Conservation (phyloP, 2,113 vertebrate species). For the Hippocampus guttulatus region DNA sequence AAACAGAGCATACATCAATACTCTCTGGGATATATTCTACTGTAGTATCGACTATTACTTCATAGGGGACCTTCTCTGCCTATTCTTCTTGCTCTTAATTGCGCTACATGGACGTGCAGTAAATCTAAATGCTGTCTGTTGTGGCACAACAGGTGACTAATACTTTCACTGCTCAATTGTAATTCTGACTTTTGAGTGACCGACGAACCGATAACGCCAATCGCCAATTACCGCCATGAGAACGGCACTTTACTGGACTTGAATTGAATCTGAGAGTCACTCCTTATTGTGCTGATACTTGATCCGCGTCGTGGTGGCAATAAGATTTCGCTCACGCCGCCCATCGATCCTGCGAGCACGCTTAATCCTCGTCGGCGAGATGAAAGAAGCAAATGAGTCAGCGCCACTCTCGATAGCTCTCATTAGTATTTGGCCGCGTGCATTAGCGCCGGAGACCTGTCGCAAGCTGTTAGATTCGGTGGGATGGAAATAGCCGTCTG, state of each 20-base stretch:
- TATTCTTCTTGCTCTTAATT: no score
- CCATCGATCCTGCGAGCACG: not conserved
- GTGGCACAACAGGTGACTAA: not conserved
- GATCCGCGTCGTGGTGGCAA: not conserved
- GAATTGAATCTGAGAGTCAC: not conserved
- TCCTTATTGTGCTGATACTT: slow-evolving; percentile 2
- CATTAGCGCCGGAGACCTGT: slow-evolving; percentile 35
- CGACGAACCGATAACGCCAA: not conserved
- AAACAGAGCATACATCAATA: no score
- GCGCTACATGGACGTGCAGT: no score
- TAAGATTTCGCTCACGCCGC: not conserved
- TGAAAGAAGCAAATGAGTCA: slow-evolving; percentile 12
- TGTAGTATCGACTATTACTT: no score
- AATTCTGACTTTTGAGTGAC: not conserved
- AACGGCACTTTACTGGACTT: not conserved
- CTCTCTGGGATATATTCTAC: no score
- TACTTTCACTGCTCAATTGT: not conserved
- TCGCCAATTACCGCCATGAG: not conserved
- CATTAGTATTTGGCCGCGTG: slow-evolving; percentile 35
- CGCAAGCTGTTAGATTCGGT: slow-evolving; percentile 30
- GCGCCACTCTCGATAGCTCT: slow-evolving; percentile 31
- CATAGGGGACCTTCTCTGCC: no score
- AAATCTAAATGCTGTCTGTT: not conserved
- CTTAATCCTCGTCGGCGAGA: slow-evolving; percentile 5
- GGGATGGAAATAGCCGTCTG: slow-evolving; percentile 6